Evolutionary conservation across 92 coral and sea anemone genomes (phyloP), one percentile per base, ranked within the genome.

Genomic region (Zoanthus sansibaricus): DNA sequence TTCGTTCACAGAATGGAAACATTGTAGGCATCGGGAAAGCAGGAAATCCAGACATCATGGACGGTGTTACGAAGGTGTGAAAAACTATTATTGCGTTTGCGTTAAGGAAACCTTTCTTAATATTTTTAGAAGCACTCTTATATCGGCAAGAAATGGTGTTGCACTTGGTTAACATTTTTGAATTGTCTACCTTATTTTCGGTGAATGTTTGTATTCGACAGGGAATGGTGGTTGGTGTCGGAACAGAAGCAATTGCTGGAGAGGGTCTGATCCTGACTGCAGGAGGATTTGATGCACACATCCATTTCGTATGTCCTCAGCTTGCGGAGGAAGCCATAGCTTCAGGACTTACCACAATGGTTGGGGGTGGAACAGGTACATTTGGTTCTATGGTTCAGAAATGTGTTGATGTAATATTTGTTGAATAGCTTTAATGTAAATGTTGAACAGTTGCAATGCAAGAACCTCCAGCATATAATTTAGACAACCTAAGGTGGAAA

Each of bases 251-350:
- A 20, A 86, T 92, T n/a, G 94, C 93, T 10, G 93, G 93, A 6
- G 91, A 92, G 68, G 94, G 94, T 2, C 72, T 92, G 71, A 89
- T 92, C 86, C 79, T 92, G 83, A 92, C 94, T 0, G 94, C 94
- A 7, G 94, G 94, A 16, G 94, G 94, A 9, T 86, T 92, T 71
- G 94, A 92, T 66, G 92, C 94, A 5, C 94, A 92, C 31, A 83
- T 92, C 71, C 94, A 92, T 72, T 92, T 92, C 33, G 90, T 88
- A 14, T 92, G 94, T 79, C 94, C 94, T 80, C 94, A 92, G 86
- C 90, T 92, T 75, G 94, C 94, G 1, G 93, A 89, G 51, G 94
- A 92, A 70, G 93, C 94, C 0, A 92, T 92, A 0, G 94, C 94
- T 25, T 92, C 94, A 12, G 94, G 94, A 5, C 86, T 92, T 58